Evolutionary conservation across 2,113 vertebrate species (phyloP), one percentile per base, ranked within the genome.

Genomic region (Picathartes gymnocephalus): DNA sequence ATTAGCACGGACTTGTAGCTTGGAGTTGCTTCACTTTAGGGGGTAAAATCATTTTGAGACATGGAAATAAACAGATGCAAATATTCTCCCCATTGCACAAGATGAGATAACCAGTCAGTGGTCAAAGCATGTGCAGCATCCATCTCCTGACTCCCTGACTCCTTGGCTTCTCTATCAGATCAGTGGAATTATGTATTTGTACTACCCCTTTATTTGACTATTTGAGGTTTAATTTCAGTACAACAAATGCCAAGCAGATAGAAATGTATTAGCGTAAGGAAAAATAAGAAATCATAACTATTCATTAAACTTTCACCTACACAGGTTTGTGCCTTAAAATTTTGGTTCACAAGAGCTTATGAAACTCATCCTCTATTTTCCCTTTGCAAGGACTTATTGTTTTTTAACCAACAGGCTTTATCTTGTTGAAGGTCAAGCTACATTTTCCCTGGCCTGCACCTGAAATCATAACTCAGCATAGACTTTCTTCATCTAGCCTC

Each of bases 391-490:
- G 37, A 58, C n/a, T 69, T 70, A 58, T 2, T 80, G 15, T 17
- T 65, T 90, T 73, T 83, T 88, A 81, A 84, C 58, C 50, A 83
- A 51, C 54, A 76, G 40, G 33, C 73, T 93, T 94, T 92, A 44
- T 88, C 94, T 81, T 48, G 47, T 68, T 81, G 39, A 15, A 28
- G 60, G 51, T 92, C 60, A 96, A 88, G 94, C 33, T 51, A 66
- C 60, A 53, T 88, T 96, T 93, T 93, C 76, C 72, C 45, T 86
- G 80, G 69, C 64, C 85, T 86, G 64, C 72, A 86, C 71, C 86
- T 90, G 90, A 96, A 95, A 86, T 90, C 88, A 77, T 96, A 96
- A 92, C 47, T 94, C 90, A 88, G 39, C 40, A 77, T 83, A 71
- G 66, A 25, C 60, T 93, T 90, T 44, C 56, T 93, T 88, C 94